Evolutionary conservation across 1,140 invertebrate genomes (phyloP), one percentile per base, ranked within the genome.

Genomic region (Colletes latitarsis): DNA sequence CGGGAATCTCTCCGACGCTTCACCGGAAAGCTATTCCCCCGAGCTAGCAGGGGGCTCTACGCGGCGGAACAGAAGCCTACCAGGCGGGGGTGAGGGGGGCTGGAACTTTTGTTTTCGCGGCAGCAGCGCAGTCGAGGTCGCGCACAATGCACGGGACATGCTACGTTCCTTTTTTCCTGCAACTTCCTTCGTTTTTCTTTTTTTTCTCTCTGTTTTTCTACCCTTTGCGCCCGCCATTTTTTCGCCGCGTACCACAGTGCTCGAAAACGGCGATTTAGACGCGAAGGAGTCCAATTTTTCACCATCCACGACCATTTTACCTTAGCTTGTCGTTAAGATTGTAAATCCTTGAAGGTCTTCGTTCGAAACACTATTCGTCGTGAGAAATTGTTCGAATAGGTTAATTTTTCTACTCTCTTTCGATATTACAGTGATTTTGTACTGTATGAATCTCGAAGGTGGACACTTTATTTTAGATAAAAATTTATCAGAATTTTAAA

Each of bases 51-150:
- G 53, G 19, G 41, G 19, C 9, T 30, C 57, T 57, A 64, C 46
- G 43, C 15, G 76, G 49, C 30, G 46, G 63, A 72, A 84, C 73
- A 70, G 71, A 64, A 52, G 69, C 49, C 57, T 39, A 17, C 68
- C 21, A 46, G 62, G 46, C n/a, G 17, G 46, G 19, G 21, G 49
- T 8, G 49, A 8, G 19, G 46, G 14, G 43, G 53, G 55, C 21
- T 21, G 60, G 19, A 63, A 87, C 85, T 87, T 85, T 86, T 87
- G 84, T 87, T 87, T 87, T 74, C 69, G 39, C 70, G 46, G 58
- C 53, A 43, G 57, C 71, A 30, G 19, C 41, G 53, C 67, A 57
- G 75, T 49, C 74, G 74, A 58, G 81, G 75, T 82, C 76, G 70
- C n/a, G 43, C 64, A 86, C 83, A 85, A 86, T 86, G 83, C 80